phyloP scores from a whole-genome alignment of 2,113 vertebrate species.

The Cynoglossus semilaevis region DNA sequence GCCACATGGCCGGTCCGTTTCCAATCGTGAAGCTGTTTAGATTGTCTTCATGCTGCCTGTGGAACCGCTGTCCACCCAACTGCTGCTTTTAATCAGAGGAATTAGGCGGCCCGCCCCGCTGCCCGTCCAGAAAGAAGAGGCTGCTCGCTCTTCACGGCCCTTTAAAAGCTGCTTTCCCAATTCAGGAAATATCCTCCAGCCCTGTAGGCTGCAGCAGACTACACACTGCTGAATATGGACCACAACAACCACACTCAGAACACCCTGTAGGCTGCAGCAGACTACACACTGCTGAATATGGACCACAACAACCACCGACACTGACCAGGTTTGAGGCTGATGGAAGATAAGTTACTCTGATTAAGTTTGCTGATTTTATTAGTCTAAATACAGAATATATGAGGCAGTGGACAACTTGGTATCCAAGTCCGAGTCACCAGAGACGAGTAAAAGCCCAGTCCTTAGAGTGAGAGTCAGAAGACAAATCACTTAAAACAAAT shows the following conservation, averaged over 20 bases:
- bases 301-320: background rate
- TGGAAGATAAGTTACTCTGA: background rate
- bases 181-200: slow-evolving; percentile 23
- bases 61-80: slow-evolving; percentile 48
- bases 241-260: background rate
- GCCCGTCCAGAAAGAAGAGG: slow-evolving; percentile 23
- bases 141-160: slow-evolving; percentile 42
- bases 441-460: too few relatives aligned
- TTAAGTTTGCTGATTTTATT: too few relatives aligned
- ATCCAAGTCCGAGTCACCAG: too few relatives aligned
- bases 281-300: background rate
- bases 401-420: too few relatives aligned
- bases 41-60: slow-evolving; percentile 56
- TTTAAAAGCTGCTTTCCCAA: slow-evolving; percentile 12
- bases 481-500: too few relatives aligned
- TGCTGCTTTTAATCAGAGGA: slow-evolving; percentile 71
- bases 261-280: too few relatives aligned
- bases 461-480: too few relatives aligned
- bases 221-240: slow-evolving; percentile 1
- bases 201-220: slow-evolving; percentile 1
- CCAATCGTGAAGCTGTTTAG: slow-evolving; percentile 65
- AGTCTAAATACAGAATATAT: too few relatives aligned
- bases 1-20: slow-evolving; percentile 66
- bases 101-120: slow-evolving; percentile 46
- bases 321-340: background rate